Evolutionary conservation across 2,888 invertebrate species (phyloP).

Genomic region (Leptopterna dolabrata): DNA sequence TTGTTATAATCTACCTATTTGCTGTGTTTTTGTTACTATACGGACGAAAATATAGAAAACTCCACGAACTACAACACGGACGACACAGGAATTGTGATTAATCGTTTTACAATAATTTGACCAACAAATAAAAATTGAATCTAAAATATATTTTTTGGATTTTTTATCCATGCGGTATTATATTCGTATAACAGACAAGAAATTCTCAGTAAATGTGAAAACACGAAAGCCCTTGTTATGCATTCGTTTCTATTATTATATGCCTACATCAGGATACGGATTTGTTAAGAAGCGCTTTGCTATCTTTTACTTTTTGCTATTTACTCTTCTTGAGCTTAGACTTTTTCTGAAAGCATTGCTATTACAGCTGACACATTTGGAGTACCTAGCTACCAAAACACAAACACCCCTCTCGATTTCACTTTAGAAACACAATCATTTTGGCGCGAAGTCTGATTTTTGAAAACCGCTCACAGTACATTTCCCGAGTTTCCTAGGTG

Average conservation of each 20-base stretch:
- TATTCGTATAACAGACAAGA: too few relatives aligned
- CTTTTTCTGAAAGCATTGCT: not conserved
- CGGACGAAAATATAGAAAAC: not conserved
- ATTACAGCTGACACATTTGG: not conserved
- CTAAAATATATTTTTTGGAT: too few relatives aligned
- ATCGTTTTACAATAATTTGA: too few relatives aligned
- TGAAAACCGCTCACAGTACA: not conserved
- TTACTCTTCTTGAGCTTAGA: not conserved
- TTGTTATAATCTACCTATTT: not conserved
- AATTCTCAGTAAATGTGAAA: too few relatives aligned
- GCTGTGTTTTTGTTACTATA: not conserved
- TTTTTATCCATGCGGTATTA: too few relatives aligned
- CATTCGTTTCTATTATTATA: not conserved
- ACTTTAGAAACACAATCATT: not conserved
- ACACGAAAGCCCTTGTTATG: too few relatives aligned
- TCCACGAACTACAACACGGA: not conserved
- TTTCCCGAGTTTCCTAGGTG: not conserved
- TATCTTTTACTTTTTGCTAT: not conserved
- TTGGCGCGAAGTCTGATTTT: not conserved
- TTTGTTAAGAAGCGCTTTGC: not conserved
- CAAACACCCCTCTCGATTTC: slow-evolving; percentile 7
- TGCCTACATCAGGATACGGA: too few relatives aligned
- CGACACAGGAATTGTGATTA: not conserved
- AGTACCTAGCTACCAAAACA: not conserved
- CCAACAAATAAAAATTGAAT: too few relatives aligned